These are phyloP conservation scores for Coccyzus lansbergi DNA, from an alignment of 2,797 vertebrate genomes.

Conservation along the genomic window DNA sequence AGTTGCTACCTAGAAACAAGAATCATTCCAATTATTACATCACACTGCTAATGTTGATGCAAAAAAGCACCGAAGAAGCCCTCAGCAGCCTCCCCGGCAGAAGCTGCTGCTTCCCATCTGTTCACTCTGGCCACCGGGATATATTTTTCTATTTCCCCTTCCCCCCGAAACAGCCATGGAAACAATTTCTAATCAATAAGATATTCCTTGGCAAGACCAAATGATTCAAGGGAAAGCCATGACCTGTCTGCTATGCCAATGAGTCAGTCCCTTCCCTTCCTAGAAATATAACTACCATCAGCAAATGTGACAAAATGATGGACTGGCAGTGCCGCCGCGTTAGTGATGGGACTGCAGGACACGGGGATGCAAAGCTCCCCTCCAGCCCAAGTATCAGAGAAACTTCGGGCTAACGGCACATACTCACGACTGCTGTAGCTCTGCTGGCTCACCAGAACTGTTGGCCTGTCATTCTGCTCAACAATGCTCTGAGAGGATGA, in stretches of 20 bases:
- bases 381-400: not conserved
- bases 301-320: slow-evolving; percentile 24
- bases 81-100: not conserved
- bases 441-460: fast-evolving
- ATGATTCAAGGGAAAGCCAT: slow-evolving; percentile 64
- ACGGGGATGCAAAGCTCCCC: not conserved
- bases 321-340: not conserved
- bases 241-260: slow-evolving; percentile 52
- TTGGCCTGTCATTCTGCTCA: not conserved
- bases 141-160: not conserved
- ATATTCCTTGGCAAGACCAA: slow-evolving; percentile 8
- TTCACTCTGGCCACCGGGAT: not conserved
- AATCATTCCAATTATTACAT: not conserved
- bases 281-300: slow-evolving; percentile 41
- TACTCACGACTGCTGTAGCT: not conserved
- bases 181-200: slow-evolving; percentile 55
- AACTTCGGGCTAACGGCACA: not conserved
- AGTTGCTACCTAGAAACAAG: not conserved
- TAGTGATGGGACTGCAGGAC: not conserved
- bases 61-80: not conserved
- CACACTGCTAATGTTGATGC: not conserved
- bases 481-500: not conserved
- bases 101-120: not conserved
- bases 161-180: not conserved
- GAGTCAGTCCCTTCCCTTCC: slow-evolving; percentile 27